Percentiles rank a stretch among this genome's conserved stretches.
phyloP scores from a whole-genome alignment of 2,888 invertebrate genomes.

The Himalopsyche kuldschensis region DNA sequence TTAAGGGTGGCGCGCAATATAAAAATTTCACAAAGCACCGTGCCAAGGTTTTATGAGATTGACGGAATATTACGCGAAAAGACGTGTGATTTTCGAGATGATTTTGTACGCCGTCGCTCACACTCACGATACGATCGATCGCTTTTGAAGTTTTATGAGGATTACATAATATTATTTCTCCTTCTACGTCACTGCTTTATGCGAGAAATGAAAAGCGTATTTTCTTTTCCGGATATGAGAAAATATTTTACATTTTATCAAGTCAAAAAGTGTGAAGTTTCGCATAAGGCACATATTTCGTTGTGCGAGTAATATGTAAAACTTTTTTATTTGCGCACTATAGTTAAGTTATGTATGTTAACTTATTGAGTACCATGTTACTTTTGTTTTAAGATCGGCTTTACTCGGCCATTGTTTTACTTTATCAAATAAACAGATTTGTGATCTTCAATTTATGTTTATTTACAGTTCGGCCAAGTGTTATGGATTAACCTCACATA shows the following conservation, averaged over 20 bases:
- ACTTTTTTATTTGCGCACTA: too few species aligned
- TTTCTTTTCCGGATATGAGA: not conserved
- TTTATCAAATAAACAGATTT: too few species aligned
- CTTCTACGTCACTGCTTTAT: not conserved
- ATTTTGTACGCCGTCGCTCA: conserved; percentile 20
- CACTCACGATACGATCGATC: conserved; percentile 18
- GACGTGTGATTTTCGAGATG: conserved; percentile 38
- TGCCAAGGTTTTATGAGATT: conserved; percentile 34
- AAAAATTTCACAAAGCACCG: not conserved
- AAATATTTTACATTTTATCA: not conserved
- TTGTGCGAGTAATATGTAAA: too few species aligned
- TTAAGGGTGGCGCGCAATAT: too few species aligned
- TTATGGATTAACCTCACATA: too few species aligned
- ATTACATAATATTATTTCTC: conserved; percentile 12
- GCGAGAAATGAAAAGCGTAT: not conserved
- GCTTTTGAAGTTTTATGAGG: conserved; percentile 24
- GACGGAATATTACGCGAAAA: conserved; percentile 37
- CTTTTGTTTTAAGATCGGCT: too few species aligned
- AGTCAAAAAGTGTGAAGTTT: not conserved
- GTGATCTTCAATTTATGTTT: too few species aligned
- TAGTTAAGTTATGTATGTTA: too few species aligned
- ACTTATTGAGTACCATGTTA: too few species aligned
- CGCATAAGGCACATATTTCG: too few species aligned
- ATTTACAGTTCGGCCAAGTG: too few species aligned
- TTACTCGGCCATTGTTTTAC: too few species aligned